Base-by-base conservation (phyloP, 1,140 invertebrate species). In the Drosophila tropicalis region DNA sequence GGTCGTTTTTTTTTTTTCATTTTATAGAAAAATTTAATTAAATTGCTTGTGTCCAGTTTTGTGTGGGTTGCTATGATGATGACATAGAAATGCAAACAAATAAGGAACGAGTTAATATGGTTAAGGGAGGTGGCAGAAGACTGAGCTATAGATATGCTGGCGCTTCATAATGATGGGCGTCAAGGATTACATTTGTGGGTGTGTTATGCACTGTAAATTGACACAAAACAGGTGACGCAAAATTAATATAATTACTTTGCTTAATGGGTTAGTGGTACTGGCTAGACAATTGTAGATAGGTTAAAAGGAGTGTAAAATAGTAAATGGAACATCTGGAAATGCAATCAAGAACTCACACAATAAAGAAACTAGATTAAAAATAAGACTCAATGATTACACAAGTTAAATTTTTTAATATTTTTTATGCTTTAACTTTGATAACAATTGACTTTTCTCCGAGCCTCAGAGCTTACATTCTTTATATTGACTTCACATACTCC, bases 11-110 rank as follows among this genome's bases (percentile, higher is more conserved):
- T 17, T 25, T 65, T 22, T 40, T 72, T 47, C 22, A 25, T 25
- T 36, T 86, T 86, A 87, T 74, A 71, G 71, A 78, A 78, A 51
- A 51, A 51, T 51, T 51, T 51, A 51, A 51, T 75, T 75, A 75
- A 75, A 75, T 75, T 75, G 72, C 71, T 67, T 47, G 44, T 67
- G 51, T 63, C 61, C 66, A 51, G 71, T 74, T 74, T n/a, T 15
- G 44, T 51, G 7, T 44, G 41, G 41, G 41, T 47, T 22, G 7
- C 19, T 22, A 47, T 47, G 64, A 75, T 75, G 44, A 75, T 75
- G 74, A 75, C 72, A 75, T 61, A 68, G n/a, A 72, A 75, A 68
- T 75, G 72, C 47, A 39, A 2, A 56, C 67, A 56, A 40, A 40
- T n/a, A 41, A 39, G 10, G 12, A 39, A 39, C 3, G 36, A 39